Evolutionary conservation across 2,888 invertebrate genomes (phyloP), one percentile per base, ranked within the genome.

Genomic region (Eumerus sabulonum): DNA sequence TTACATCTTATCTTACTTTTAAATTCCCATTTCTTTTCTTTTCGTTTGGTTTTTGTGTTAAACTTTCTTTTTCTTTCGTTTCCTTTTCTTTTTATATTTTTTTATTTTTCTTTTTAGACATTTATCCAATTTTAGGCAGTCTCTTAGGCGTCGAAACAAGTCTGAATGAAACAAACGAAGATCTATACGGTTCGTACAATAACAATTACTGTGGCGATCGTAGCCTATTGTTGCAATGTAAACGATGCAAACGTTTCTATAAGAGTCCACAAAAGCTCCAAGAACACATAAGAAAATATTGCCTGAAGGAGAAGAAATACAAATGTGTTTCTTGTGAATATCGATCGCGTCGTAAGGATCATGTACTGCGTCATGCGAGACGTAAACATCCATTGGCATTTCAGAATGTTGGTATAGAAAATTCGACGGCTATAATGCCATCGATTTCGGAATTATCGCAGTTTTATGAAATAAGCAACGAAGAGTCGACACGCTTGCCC

Each of bases 241-340:
- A 86, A 17, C 85, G 86, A 63, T 88, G 88, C 76, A 86, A 86
- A 79, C 87, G 88, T n/a, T 86, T 86, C 17, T 88, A 88, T 63
- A 87, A 86, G 47, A 86, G 85, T 9, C 81, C 82, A n/a, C 88
- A 86, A 51, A 89, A 89, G 68, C 70, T 88, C 18, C 86, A 87
- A 81, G 87, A 87, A 51, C 88, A 88, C 77, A 87, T 88, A 16
- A 85, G 87, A 27, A 89, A 88, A 82, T 88, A 88, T 76, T 88
- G 88, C 68, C 83, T 88, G 1, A 88, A 88, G 77, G 86, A 88
- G 64, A 88, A 88, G 83, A 88, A 88, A 79, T 88, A 87, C 83
- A 87, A 88, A 73, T 88, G 88, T 76, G 84, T 88, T 11, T 88
- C 87, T 54, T 88, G 88, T 77, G 86, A 87, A 67, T 88, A 88